phyloP scores from a whole-genome alignment of 2,113 vertebrate species.

The Scolopax mira region DNA sequence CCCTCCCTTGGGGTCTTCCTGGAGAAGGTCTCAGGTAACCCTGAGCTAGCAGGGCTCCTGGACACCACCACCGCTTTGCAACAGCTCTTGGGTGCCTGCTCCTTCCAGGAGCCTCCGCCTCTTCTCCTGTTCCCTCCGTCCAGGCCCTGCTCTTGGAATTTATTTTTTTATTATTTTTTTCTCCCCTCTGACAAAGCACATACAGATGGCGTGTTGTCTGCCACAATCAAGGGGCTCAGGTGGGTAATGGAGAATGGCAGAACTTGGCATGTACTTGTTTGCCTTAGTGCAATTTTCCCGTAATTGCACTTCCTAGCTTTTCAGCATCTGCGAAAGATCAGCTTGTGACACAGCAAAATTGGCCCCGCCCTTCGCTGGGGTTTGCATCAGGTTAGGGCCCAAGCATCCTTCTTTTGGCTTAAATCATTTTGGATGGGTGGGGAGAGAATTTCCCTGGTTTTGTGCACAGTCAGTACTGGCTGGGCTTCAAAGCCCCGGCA shows the following conservation, averaged over 20 bases:
- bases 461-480: not conserved
- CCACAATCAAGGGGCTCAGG: slow-evolving; percentile 84
- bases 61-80: not conserved
- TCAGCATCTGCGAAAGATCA: slow-evolving; percentile 87
- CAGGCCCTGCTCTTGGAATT: not conserved
- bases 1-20: not conserved
- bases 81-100: not conserved
- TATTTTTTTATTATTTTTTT: not conserved
- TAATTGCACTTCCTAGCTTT: slow-evolving; percentile 86
- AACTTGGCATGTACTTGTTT: slow-evolving; percentile 78
- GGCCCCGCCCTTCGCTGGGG: slow-evolving; percentile 1
- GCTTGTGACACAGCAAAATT: slow-evolving; percentile 75
- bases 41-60: not conserved
- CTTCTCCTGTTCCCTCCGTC: not conserved
- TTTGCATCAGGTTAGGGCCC: not conserved
- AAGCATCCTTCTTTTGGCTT: slow-evolving; percentile 14
- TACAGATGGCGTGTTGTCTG: slow-evolving; percentile 84
- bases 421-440: slow-evolving; percentile 8
- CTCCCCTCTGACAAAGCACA: slow-evolving; percentile 76
- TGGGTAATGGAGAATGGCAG: slow-evolving; percentile 86
- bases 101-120: not conserved
- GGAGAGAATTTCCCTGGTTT: slow-evolving; percentile 7
- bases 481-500: slow-evolving; percentile 3
- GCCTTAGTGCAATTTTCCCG: slow-evolving; percentile 78
- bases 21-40: not conserved